Evolutionary conservation across 2,888 invertebrate genomes (phyloP).

Genomic region (Agrochola lota): DNA sequence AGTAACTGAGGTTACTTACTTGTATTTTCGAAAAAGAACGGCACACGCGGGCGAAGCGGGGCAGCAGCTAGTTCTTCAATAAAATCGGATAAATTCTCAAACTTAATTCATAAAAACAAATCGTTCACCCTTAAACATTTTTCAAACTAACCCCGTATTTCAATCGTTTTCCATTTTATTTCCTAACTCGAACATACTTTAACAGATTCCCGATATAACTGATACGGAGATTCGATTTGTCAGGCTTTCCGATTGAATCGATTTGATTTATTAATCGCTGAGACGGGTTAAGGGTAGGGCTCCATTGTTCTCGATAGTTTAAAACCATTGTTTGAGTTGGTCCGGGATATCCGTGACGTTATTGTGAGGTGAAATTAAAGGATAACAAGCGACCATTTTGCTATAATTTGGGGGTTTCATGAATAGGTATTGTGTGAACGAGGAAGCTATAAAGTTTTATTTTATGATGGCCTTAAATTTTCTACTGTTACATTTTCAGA

Average conservation of each 20-base stretch:
- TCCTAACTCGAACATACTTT: slow-evolving; percentile 24
- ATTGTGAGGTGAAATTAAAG: slow-evolving; percentile 30
- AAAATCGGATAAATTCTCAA: background rate
- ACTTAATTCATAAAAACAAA: background rate
- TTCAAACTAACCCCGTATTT: slow-evolving; percentile 17
- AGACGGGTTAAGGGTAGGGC: slow-evolving; percentile 36
- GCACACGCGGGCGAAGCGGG: too few species aligned
- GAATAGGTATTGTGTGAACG: background rate
- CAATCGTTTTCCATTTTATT: slow-evolving; percentile 40
- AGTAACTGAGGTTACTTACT: too few species aligned
- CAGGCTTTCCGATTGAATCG: slow-evolving; percentile 56
- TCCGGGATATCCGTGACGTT: slow-evolving; percentile 13
- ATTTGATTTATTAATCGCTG: slow-evolving; percentile 65
- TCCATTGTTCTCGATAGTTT: slow-evolving; percentile 56
- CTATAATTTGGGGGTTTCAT: slow-evolving; percentile 1
- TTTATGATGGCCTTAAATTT: background rate
- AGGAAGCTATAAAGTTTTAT: background rate
- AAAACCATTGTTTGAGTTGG: slow-evolving; percentile 31
- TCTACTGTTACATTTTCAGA: background rate
- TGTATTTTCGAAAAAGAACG: too few species aligned
- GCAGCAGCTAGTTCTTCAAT: background rate
- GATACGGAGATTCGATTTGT: slow-evolving; percentile 58
- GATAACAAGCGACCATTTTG: slow-evolving; percentile 25
- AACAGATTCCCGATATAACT: slow-evolving; percentile 43
- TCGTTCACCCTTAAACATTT: background rate